These are phyloP conservation scores for Suncus etruscus DNA, from an alignment of 2,113 vertebrate genomes.

Conservation along the genomic window DNA sequence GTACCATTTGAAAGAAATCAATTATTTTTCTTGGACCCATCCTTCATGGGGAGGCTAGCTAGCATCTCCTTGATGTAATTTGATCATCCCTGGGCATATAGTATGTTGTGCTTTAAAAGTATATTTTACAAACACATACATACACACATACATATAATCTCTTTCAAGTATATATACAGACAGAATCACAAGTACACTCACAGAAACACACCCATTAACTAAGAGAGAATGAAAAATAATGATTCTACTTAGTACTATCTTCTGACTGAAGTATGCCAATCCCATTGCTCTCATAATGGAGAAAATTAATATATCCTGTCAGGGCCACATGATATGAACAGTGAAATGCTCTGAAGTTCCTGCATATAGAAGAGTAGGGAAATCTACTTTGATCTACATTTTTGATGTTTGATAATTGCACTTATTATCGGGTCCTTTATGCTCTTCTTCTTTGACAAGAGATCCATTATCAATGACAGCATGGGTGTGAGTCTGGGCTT, in stretches of 20 bases:
- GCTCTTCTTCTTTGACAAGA: slow-evolving; percentile 86
- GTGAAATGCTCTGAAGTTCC: slow-evolving; percentile 85
- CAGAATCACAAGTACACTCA: neutral
- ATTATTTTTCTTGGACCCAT: slow-evolving; percentile 61
- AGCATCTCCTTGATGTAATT: slow-evolving; percentile 78
- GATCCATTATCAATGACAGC: slow-evolving; percentile 89
- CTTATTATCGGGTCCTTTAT: slow-evolving; percentile 88
- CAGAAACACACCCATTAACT: slow-evolving; percentile 80
- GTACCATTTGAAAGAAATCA: slow-evolving; percentile 72
- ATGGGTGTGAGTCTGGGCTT: slow-evolving; percentile 84
- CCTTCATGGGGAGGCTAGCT: slow-evolving; percentile 82
- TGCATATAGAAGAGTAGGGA: slow-evolving; percentile 82
- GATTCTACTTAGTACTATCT: slow-evolving; percentile 82
- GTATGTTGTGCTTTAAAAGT: slow-evolving; percentile 58
- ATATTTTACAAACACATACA: slow-evolving; percentile 76
- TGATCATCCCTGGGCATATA: slow-evolving; percentile 68
- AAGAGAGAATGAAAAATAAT: slow-evolving; percentile 85
- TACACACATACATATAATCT: slow-evolving; percentile 28
- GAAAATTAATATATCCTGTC: slow-evolving; percentile 87
- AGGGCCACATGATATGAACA: slow-evolving; percentile 83
- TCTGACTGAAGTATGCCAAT: slow-evolving; percentile 86
- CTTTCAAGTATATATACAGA: neutral
- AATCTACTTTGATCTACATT: slow-evolving; percentile 90
- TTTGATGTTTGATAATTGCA: slow-evolving; percentile 89
- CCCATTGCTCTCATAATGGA: slow-evolving; percentile 84